Conservation (phyloP, 1,140 invertebrate species). For the Aphaenogaster floridana region DNA sequence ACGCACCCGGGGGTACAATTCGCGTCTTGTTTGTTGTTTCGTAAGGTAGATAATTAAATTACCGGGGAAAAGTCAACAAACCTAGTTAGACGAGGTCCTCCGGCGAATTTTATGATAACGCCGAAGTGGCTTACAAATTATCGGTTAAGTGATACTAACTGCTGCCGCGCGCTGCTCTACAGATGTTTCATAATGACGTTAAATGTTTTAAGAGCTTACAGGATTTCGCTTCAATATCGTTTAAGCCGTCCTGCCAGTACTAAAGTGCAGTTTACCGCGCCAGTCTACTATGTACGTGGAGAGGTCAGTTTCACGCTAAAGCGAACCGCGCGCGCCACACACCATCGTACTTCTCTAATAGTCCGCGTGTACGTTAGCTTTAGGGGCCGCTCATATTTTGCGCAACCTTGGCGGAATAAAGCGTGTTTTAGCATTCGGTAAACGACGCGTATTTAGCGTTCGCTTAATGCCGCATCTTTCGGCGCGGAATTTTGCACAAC, state of each 20-base stretch:
- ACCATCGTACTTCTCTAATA: conserved; percentile 53
- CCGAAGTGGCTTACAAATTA: conserved; percentile 61
- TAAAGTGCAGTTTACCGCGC: conserved; percentile 77
- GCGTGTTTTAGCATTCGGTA: conserved; percentile 61
- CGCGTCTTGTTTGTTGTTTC: conserved; percentile 39
- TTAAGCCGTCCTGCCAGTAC: conserved; percentile 71
- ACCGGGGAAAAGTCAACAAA: conserved; percentile 36
- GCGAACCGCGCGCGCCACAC: conserved; percentile 63
- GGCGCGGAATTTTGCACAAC: background rate
- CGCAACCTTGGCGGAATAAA: conserved; percentile 55
- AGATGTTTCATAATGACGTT: conserved; percentile 70
- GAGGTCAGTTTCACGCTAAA: conserved; percentile 76
- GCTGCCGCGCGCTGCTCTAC: conserved; percentile 37
- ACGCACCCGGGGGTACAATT: background rate
- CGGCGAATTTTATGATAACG: conserved; percentile 57
- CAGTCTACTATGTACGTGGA: conserved; percentile 64
- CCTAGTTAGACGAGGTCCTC: conserved; percentile 24
- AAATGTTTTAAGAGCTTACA: conserved; percentile 75
- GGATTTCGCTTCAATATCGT: conserved; percentile 76
- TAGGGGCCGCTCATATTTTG: conserved; percentile 42
- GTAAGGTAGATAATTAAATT: background rate
- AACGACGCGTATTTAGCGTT: conserved; percentile 17
- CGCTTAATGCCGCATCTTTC: conserved; percentile 28
- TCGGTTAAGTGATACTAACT: conserved; percentile 65
- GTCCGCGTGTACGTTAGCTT: conserved; percentile 39